Evolutionary conservation across 2,797 vertebrate species (phyloP).

Genomic region (Synaphobranchus kaupii): DNA sequence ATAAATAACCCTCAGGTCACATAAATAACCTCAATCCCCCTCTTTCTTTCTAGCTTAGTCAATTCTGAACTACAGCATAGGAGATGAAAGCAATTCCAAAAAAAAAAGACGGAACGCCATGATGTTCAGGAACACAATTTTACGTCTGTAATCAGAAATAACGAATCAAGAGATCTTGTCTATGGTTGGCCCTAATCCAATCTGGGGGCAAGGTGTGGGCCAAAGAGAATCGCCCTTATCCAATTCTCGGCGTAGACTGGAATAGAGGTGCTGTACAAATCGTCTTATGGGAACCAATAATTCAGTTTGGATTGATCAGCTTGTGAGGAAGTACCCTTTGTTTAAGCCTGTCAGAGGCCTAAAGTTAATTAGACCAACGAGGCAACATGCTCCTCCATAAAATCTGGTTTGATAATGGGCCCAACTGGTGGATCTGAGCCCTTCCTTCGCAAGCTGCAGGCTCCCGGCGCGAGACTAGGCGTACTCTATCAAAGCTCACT

Average conservation of each 20-base stretch:
- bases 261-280: slow-evolving; percentile 89
- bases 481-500: slow-evolving; percentile 74
- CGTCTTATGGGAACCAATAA: slow-evolving; percentile 89
- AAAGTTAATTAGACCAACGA: slow-evolving; percentile 76
- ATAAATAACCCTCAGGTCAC: background rate
- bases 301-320: slow-evolving; percentile 89
- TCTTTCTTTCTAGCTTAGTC: background rate
- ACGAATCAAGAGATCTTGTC: slow-evolving; percentile 79
- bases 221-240: slow-evolving; percentile 82
- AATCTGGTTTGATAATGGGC: slow-evolving; percentile 52
- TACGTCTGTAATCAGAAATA: slow-evolving; percentile 78
- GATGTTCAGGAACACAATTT: slow-evolving; percentile 69
- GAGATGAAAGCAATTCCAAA: slow-evolving; percentile 59
- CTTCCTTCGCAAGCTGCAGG: slow-evolving; percentile 54
- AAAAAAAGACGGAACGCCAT: slow-evolving; percentile 68
- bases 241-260: slow-evolving; percentile 88
- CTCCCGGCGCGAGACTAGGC: slow-evolving; percentile 59
- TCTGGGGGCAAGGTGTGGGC: slow-evolving; percentile 75
- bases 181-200: slow-evolving; percentile 81
- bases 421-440: slow-evolving; percentile 52
- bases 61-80: slow-evolving; percentile 39
- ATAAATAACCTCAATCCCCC: background rate
- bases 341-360: slow-evolving; percentile 82
- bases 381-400: slow-evolving; percentile 59
- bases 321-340: slow-evolving; percentile 80